Percentiles rank a stretch among this genome's conserved stretches.
These are phyloP conservation scores for Desoria tigrina DNA, from an alignment of 2,888 invertebrate species.

Conservation along the genomic window DNA sequence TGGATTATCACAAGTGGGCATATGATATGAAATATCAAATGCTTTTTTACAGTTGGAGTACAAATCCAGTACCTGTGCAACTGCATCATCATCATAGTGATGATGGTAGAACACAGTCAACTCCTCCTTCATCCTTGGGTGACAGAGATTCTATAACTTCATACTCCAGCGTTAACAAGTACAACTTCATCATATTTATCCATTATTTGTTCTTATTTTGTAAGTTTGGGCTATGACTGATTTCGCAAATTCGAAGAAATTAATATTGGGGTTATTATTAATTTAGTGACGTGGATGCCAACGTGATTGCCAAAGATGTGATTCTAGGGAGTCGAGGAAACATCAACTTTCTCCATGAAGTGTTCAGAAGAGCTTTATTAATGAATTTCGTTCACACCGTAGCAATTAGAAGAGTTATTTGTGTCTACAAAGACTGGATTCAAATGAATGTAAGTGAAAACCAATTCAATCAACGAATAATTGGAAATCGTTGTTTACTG, in stretches of 20 bases:
- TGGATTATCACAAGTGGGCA: too few species aligned
- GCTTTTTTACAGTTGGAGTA: conserved; percentile 24
- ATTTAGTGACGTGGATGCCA: conserved; percentile 43
- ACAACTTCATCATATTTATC: conserved; percentile 9
- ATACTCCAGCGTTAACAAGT: conserved; percentile 46
- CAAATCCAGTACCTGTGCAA: conserved; percentile 25
- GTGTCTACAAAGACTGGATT: conserved; percentile 94
- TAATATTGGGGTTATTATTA: too few species aligned
- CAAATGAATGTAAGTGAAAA: conserved; percentile 69
- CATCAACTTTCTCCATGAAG: conserved; percentile 91
- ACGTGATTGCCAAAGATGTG: conserved; percentile 65
- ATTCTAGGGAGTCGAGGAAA: conserved; percentile 84
- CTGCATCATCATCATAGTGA: conserved; percentile 33
- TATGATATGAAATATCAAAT: not conserved
- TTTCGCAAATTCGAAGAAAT: too few species aligned
- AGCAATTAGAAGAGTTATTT: conserved; percentile 83
- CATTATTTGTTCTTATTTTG: not conserved
- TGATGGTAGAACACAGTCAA: conserved; percentile 37
- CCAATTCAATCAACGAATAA: conserved; percentile 4
- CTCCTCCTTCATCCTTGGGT: conserved; percentile 45
- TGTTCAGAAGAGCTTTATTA: conserved; percentile 89
- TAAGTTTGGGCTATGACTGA: too few species aligned
- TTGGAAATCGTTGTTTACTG: conserved; percentile 4
- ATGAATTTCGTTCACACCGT: conserved; percentile 84
- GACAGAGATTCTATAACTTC: conserved; percentile 49